Evolutionary conservation across 2,888 invertebrate species (phyloP), one percentile per base, ranked within the genome.

Genomic region (Lathronympha strigana): DNA sequence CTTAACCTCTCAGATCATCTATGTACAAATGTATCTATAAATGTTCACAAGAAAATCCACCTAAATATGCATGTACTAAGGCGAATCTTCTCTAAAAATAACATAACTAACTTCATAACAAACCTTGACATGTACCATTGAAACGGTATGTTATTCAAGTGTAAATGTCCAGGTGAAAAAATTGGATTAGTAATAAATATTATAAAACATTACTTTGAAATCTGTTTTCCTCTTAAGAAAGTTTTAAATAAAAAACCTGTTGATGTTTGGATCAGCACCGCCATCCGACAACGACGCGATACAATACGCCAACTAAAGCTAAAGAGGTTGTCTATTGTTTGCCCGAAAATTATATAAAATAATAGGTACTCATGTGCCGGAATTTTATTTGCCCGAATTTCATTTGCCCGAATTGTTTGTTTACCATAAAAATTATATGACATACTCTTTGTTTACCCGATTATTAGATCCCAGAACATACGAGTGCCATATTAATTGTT

Each of bases 131-230:
- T 36, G 11, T 53, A 53, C 5, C 13, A 36, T 6, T 53, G 51
- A 36, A n/a, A 53, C 5, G 1, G 4, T 13, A 33, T 53, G 0
- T 5, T 36, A 19, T 9, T 3, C 0, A 53, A 53, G n/a, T 11
- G 3, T 19, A 8, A 8, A 4, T 53, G 51, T 31, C 33, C 51
- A 2, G 21, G 4, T 11, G 17, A 53, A 19, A 33, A 17, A 17
- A 17, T 40, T 8, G 40, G 15, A 17, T 17, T 40, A 40, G 40
- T 40, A 6, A 17, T 40, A 17, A 53, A 53, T 21, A 36, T 53
- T 5, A 21, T 53, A 19, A 53, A 36, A 53, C 33, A 53, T 2
- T 53, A 33, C 19, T 53, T 53, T 8, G 31, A 31, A 5, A 31
- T 31, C 1, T 31, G 8, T 8, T 31, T 31, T 31, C 31, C 31